Percentiles rank a stretch among this genome's conserved stretches.
phyloP scores from a whole-genome alignment of 2,888 invertebrate species.

The Choristoneura rosaceana region DNA sequence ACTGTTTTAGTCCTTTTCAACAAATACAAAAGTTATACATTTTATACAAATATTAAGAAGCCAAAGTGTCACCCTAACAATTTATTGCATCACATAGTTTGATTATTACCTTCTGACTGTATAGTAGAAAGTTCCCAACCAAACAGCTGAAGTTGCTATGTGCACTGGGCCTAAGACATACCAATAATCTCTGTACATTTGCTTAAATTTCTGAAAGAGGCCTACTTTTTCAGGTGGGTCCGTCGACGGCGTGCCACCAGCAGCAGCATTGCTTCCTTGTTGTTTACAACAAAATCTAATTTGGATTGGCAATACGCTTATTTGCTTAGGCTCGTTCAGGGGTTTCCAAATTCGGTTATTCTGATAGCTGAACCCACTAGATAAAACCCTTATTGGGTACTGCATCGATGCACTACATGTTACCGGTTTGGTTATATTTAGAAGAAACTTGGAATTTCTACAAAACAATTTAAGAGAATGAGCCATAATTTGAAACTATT shows the following conservation, averaged over 20 bases:
- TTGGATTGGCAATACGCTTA: conserved; percentile 48
- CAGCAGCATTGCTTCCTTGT: conserved; percentile 46
- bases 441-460: conserved; percentile 62
- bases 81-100: conserved; percentile 17
- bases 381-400: conserved; percentile 60
- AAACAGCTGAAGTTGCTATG: conserved; percentile 92
- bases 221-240: conserved; percentile 78
- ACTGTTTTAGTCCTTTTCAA: neutral
- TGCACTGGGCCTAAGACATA: conserved; percentile 98
- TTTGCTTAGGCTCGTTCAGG: conserved; percentile 51
- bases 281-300: conserved; percentile 55
- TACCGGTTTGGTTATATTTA: conserved; percentile 68
- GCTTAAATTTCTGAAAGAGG: conserved; percentile 93
- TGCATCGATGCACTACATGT: conserved; percentile 61
- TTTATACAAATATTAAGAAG: neutral
- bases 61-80: neutral
- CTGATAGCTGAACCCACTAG: conserved; percentile 62
- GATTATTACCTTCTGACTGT: conserved; percentile 90
- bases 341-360: conserved; percentile 51
- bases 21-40: neutral
- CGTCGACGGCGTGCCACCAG: conserved; percentile 48
- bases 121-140: conserved; percentile 96
- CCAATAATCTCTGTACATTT: conserved; percentile 98
- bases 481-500: conserved; percentile 61
- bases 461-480: conserved; percentile 64